These are phyloP conservation scores for Pyrgilauda ruficollis DNA, from an alignment of 2,113 vertebrate genomes.

Conservation along the genomic window DNA sequence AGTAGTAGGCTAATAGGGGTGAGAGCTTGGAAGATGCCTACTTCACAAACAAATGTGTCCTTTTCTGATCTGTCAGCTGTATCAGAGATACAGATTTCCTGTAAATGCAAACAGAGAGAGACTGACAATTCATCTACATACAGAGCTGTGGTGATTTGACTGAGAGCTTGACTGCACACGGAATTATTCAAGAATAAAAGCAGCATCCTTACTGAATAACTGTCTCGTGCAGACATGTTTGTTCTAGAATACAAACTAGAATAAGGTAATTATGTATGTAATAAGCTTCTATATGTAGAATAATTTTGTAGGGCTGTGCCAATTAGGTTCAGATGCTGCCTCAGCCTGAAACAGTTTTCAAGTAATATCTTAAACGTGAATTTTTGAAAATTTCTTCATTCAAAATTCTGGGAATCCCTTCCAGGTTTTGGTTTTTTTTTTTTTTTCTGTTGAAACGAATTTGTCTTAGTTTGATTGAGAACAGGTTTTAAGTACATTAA, in stretches of 20 bases:
- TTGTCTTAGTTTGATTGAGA: neutral
- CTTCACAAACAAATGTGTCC: neutral
- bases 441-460: neutral
- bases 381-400: neutral
- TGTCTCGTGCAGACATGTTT: neutral
- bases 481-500: neutral
- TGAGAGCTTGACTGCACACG: neutral
- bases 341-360: neutral
- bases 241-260: slow-evolving; percentile 16
- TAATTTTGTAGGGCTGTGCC: neutral
- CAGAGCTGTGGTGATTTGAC: slow-evolving; percentile 22
- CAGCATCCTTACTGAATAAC: neutral
- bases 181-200: slow-evolving; percentile 42
- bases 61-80: slow-evolving; percentile 21
- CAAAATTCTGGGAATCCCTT: neutral
- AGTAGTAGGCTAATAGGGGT: neutral
- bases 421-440: neutral
- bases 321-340: neutral
- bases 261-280: neutral
- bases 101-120: neutral
- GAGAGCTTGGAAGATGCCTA: neutral
- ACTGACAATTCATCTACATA: neutral
- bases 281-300: neutral
- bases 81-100: neutral
- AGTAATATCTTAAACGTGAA: neutral